These are phyloP conservation scores for Kobus ellipsiprymnus DNA, from an alignment of 2,113 vertebrate species.

Conservation along the genomic window DNA sequence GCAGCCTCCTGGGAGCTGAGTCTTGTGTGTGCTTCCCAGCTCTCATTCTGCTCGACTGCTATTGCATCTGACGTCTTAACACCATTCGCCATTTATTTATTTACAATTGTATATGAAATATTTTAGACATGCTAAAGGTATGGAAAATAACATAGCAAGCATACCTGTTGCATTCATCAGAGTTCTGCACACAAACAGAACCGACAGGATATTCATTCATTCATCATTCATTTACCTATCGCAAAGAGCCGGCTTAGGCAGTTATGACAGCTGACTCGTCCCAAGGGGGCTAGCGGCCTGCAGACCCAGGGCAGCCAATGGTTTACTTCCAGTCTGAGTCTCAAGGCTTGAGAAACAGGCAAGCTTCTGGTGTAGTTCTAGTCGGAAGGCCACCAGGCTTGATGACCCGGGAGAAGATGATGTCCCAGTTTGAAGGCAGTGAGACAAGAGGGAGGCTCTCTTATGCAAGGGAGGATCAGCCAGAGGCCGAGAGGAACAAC, in stretches of 20 bases:
- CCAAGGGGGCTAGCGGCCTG: not conserved
- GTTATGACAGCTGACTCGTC: not conserved
- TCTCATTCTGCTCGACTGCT: not conserved
- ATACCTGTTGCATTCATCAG: no score
- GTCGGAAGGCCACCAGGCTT: not conserved
- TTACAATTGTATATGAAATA: not conserved
- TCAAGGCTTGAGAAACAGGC: not conserved
- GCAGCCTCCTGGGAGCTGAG: not conserved
- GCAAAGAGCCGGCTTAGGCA: not conserved
- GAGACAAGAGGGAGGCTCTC: not conserved
- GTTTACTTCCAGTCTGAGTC: not conserved
- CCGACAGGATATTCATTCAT: rapidly evolving
- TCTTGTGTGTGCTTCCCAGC: not conserved
- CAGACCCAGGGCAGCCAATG: not conserved
- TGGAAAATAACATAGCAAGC: not conserved
- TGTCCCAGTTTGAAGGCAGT: not conserved
- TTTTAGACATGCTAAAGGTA: not conserved
- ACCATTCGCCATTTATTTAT: not conserved
- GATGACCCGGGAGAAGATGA: not conserved
- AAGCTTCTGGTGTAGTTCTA: not conserved
- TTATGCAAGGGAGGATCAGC: not conserved
- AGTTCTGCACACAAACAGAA: not conserved
- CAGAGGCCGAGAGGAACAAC: no score
- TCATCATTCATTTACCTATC: not conserved
- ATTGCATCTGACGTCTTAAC: not conserved